These are phyloP conservation scores for Erebia epiphron DNA, from an alignment of 2,888 invertebrate genomes.

Conservation along the genomic window DNA sequence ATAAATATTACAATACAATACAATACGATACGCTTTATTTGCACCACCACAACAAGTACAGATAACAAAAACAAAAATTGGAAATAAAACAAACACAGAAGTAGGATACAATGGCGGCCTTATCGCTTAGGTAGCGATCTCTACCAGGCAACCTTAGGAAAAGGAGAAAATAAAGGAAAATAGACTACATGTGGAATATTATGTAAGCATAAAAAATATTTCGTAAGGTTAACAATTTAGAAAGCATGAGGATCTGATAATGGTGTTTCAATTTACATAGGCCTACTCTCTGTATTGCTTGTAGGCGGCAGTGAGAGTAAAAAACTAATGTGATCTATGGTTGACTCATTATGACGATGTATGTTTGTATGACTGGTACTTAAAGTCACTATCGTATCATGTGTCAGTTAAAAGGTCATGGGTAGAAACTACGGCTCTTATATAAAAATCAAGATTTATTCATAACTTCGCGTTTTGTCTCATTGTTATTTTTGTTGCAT, in stretches of 20 bases:
- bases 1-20: too few species aligned
- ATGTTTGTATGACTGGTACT: conserved; percentile 11
- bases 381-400: conserved; percentile 9
- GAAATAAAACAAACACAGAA: too few species aligned
- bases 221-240: neutral
- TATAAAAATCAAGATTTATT: conserved; percentile 18
- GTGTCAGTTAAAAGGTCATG: conserved; percentile 16
- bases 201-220: neutral
- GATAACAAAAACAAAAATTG: too few species aligned
- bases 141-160: too few species aligned
- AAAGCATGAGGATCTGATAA: neutral
- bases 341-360: conserved; percentile 21
- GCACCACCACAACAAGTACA: too few species aligned
- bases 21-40: too few species aligned
- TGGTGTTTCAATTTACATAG: neutral
- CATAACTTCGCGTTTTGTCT: conserved; percentile 9
- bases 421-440: conserved; percentile 19
- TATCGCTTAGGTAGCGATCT: too few species aligned
- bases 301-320: conserved; percentile 21
- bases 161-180: too few species aligned
- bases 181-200: too few species aligned
- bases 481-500: conserved; percentile 10
- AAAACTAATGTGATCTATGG: conserved; percentile 12
- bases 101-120: too few species aligned
- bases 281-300: conserved; percentile 6